Conservation (phyloP, 2,888 invertebrate species). For the Tenthredo amoena region DNA sequence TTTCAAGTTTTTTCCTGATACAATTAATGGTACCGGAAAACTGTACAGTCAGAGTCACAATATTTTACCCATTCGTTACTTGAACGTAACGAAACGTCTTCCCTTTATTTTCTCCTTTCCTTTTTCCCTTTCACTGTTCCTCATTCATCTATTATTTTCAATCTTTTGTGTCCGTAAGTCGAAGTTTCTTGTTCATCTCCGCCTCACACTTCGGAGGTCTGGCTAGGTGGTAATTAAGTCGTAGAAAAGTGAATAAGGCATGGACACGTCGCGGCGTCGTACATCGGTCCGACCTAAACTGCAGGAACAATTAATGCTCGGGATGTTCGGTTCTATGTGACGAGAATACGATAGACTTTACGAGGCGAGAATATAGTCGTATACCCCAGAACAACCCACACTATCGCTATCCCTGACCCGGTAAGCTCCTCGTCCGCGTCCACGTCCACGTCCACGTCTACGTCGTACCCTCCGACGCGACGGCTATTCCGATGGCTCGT, state of each 20-base stretch:
- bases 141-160: not conserved
- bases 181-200: not conserved
- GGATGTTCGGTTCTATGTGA: not conserved
- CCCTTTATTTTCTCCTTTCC: not conserved
- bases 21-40: constrained; percentile 22
- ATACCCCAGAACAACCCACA: not conserved
- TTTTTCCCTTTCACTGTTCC: not conserved
- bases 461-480: not conserved
- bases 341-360: constrained; percentile 25
- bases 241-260: constrained; percentile 1
- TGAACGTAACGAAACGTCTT: not conserved
- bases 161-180: not conserved
- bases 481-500: constrained; percentile 28
- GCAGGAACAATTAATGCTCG: constrained; percentile 7
- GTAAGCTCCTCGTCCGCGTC: not conserved
- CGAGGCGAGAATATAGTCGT: constrained; percentile 25
- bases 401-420: constrained; percentile 30
- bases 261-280: not conserved
- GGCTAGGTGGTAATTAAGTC: not conserved
- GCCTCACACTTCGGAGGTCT: not conserved
- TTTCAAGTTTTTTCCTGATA: not conserved
- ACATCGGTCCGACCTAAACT: not conserved
- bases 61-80: not conserved
- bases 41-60: constrained; percentile 16
- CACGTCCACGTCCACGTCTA: not conserved